Evolutionary conservation across 2,797 vertebrate species (phyloP), one percentile per base, ranked within the genome.

Genomic region (Amblyopsis hoosieri): DNA sequence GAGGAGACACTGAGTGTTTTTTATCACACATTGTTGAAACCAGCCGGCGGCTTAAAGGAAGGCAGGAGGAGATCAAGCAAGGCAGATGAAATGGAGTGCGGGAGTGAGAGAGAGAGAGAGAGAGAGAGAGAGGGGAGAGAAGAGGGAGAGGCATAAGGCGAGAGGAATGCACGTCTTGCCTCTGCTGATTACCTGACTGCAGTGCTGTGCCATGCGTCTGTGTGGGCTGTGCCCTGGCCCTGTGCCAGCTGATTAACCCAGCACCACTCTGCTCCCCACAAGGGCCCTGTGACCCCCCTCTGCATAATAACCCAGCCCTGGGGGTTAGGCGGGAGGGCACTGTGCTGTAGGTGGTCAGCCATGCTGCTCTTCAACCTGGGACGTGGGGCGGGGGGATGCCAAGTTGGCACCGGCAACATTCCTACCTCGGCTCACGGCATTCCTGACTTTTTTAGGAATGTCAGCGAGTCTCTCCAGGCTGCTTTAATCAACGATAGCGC

Each of bases 181-280:
- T 91, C 89, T 90, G 84, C 89, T 94, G 92, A 95, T 94, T 93
- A 94, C 91, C 93, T 92, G 90, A 93, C 93, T 94, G 87, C 81
- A 90, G 90, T 92, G 88, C 93, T 92, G 92, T 90, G 77, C 87
- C 90, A 84, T 94, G 92, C 89, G 93, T 94, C 94, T 94, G 93
- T 93, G 93, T 94, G 91, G 93, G 92, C 89, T 94, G 92, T 92
- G 90, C 92, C 92, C 92, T 94, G 95, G 95, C 87, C 92, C 91
- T 71, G 81, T 81, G 94, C 94, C 94, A 96, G 93, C 92, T 94
- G 93, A 95, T 95, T 93, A 94, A 94, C 93, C 86, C 85, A 83
- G 83, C 81, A 77, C 78, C 78, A 79, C 87, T 89, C 79, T 80
- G 81, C 86, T 87, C 85, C 86, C 85, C 80, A 87, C 82, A 78